These are phyloP conservation scores for Metalampra italica DNA, from an alignment of 2,888 invertebrate genomes.

Conservation along the genomic window DNA sequence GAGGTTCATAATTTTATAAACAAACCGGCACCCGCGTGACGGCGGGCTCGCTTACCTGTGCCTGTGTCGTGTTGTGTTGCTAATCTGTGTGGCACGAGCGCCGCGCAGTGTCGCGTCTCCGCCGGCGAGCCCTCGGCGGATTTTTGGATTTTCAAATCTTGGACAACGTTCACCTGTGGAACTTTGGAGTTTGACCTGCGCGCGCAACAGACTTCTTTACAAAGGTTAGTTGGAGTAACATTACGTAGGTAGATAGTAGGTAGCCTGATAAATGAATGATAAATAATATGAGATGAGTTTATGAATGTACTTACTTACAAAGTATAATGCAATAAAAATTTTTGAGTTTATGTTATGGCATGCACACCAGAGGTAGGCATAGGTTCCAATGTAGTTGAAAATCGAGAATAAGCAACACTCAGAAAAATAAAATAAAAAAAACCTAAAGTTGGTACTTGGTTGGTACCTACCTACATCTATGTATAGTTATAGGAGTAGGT, in stretches of 20 bases:
- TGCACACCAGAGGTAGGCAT: too few relatives aligned
- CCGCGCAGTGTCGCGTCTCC: constrained; percentile 20
- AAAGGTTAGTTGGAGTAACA: constrained; percentile 53
- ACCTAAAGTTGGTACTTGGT: too few relatives aligned
- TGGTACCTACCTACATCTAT: too few relatives aligned
- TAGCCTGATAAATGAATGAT: constrained; percentile 6
- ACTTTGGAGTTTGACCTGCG: constrained; percentile 72
- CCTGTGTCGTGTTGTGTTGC: constrained; percentile 47
- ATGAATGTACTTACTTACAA: too few relatives aligned
- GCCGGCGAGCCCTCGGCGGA: constrained; percentile 26
- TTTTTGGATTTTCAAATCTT: constrained; percentile 47
- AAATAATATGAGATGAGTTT: too few relatives aligned
- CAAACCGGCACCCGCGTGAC: constrained; percentile 49
- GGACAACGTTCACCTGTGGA: constrained; percentile 73
- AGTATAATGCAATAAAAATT: too few relatives aligned
- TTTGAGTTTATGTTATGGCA: too few relatives aligned
- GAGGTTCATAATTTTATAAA: constrained; percentile 70
- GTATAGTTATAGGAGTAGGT: too few relatives aligned
- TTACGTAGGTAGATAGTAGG: constrained; percentile 4
- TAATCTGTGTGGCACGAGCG: constrained; percentile 54
- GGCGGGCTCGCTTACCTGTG: constrained; percentile 41
- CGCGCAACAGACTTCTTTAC: constrained; percentile 67
- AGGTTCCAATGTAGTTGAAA: too few relatives aligned
- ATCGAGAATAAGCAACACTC: too few relatives aligned
- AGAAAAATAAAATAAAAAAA: too few relatives aligned